These are phyloP conservation scores for Enteromius radiatus DNA, from an alignment of 2,797 vertebrate genomes.

Conservation along the genomic window DNA sequence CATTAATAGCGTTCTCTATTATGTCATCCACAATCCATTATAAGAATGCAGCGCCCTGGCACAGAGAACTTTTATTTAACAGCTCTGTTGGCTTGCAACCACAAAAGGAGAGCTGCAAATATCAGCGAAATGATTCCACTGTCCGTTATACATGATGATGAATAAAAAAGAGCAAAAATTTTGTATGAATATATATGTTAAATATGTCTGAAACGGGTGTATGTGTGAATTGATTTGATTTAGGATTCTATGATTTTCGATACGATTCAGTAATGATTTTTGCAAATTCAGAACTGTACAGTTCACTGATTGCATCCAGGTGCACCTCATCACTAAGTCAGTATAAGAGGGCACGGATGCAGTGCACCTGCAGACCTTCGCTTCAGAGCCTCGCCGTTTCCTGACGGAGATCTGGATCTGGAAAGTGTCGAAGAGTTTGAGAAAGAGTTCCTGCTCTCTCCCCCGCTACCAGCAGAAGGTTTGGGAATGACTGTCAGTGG, in stretches of 20 bases:
- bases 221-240: not conserved
- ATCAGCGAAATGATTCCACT: not conserved
- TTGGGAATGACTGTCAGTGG: too few species aligned
- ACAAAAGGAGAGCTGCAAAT: not conserved
- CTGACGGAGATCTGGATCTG: too few species aligned
- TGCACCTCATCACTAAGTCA: too few species aligned
- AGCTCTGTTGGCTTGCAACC: conserved; percentile 1
- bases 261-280: not conserved
- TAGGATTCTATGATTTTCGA: not conserved
- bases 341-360: too few species aligned
- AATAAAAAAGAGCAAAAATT: too few species aligned
- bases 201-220: not conserved
- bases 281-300: not conserved
- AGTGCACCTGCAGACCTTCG: too few species aligned
- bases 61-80: not conserved
- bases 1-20: conserved; percentile 13
- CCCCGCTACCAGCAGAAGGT: too few species aligned
- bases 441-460: too few species aligned
- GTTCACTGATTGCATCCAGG: too few species aligned
- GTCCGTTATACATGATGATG: not conserved
- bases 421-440: too few species aligned
- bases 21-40: conserved; percentile 30
- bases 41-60: not conserved
- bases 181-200: not conserved
- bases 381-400: too few species aligned